Conservation (phyloP, 2,888 invertebrate genomes). For the Scrobipalpa atriplicella region DNA sequence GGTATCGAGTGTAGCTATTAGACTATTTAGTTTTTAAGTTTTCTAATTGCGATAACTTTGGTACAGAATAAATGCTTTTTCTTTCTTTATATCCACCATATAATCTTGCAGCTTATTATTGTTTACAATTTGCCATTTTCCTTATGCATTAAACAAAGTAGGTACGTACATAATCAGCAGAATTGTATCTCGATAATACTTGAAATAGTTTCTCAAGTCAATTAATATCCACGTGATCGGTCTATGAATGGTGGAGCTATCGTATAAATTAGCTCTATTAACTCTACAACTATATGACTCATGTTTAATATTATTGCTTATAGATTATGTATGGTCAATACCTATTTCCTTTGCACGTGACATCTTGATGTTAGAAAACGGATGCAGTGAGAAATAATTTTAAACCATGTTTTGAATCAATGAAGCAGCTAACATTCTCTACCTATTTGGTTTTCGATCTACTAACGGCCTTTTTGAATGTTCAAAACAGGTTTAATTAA, state of each 20-base stretch:
- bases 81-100: too few species aligned
- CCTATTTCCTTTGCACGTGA: conserved; percentile 26
- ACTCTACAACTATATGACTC: conserved; percentile 9
- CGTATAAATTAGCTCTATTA: conserved; percentile 8
- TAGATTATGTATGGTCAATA: conserved; percentile 10
- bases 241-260: conserved; percentile 17
- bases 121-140: too few species aligned
- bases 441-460: too few species aligned
- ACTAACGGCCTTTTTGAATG: too few species aligned
- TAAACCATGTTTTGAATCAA: too few species aligned
- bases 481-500: too few species aligned
- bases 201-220: not conserved
- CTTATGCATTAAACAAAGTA: not conserved
- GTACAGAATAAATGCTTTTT: too few species aligned
- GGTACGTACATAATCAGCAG: not conserved
- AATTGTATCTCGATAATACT: not conserved
- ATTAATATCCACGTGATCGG: conserved; percentile 10
- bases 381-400: not conserved
- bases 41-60: too few species aligned
- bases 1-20: too few species aligned
- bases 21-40: too few species aligned
- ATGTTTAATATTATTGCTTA: conserved; percentile 13
- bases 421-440: too few species aligned
- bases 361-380: not conserved
- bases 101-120: too few species aligned